A percentile compares a stretch with the other conserved stretches of the same genome.
Evolutionary conservation across 2,888 invertebrate genomes (phyloP).

Genomic region (Tetanocera ferruginea): DNA sequence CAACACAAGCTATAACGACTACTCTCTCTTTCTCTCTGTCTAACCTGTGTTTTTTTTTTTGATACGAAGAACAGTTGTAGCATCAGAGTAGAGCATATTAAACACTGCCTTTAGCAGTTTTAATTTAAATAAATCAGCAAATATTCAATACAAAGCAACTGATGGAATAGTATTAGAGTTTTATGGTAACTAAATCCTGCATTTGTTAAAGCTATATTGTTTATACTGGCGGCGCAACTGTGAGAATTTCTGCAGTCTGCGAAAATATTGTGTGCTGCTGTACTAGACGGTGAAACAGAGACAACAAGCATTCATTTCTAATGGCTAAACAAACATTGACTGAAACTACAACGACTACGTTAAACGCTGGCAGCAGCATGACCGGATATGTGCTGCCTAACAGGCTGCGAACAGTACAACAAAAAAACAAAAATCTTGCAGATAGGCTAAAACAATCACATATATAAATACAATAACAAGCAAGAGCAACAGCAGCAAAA

Average conservation of each 20-base stretch:
- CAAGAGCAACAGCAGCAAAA: background rate
- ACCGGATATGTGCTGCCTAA: background rate
- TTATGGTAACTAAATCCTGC: too few species aligned
- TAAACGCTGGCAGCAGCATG: background rate
- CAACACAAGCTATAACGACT: too few species aligned
- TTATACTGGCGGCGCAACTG: conserved; percentile 10
- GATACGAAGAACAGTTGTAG: too few species aligned
- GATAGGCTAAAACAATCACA: background rate
- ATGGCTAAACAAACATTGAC: conserved; percentile 20
- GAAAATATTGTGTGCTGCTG: background rate
- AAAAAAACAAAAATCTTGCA: background rate
- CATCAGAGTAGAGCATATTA: too few species aligned
- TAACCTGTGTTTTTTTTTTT: too few species aligned
- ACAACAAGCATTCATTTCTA: conserved; percentile 9
- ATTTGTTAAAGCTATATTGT: background rate
- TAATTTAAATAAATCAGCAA: too few species aligned
- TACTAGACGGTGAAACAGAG: background rate
- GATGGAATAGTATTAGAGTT: too few species aligned
- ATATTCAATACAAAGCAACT: too few species aligned
- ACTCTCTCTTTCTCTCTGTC: too few species aligned
- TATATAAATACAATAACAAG: background rate
- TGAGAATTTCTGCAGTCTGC: conserved; percentile 28
- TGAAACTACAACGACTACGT: conserved; percentile 17
- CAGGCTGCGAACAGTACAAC: background rate
- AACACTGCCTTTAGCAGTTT: too few species aligned